Evolutionary conservation across 1,140 invertebrate genomes (phyloP).

Genomic region (Melanaphis sacchari): DNA sequence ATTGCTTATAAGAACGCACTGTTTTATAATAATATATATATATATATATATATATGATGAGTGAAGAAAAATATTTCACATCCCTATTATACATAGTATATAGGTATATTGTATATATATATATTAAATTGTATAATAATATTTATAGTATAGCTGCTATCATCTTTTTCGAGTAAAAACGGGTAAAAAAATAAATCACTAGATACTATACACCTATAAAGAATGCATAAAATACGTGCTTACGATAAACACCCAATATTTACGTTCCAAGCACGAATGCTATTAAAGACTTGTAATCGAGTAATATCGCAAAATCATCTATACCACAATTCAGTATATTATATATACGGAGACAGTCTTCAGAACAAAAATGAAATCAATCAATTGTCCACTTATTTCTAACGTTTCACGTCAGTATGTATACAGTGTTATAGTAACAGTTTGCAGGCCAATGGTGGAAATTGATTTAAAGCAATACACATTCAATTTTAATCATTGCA

Average conservation of each 20-base stretch:
- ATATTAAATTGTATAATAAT: not conserved
- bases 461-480: not conserved
- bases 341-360: not conserved
- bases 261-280: not conserved
- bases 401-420: not conserved
- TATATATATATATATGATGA: too few relatives aligned
- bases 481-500: not conserved
- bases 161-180: not conserved
- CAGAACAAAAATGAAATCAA: not conserved
- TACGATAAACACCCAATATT: conserved; percentile 2
- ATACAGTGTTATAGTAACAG: not conserved
- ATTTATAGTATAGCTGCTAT: not conserved
- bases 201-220: not conserved
- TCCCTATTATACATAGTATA: too few relatives aligned
- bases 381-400: not conserved
- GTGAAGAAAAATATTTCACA: not conserved
- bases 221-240: conserved; percentile 4
- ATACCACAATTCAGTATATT: not conserved
- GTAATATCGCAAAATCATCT: not conserved
- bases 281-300: not conserved
- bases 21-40: too few relatives aligned
- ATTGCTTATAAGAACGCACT: not conserved
- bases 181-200: not conserved
- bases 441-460: not conserved
- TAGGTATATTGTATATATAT: too few relatives aligned